Base-by-base conservation (phyloP, 1,140 invertebrate genomes). In the Zaprionus camerounensis region DNA sequence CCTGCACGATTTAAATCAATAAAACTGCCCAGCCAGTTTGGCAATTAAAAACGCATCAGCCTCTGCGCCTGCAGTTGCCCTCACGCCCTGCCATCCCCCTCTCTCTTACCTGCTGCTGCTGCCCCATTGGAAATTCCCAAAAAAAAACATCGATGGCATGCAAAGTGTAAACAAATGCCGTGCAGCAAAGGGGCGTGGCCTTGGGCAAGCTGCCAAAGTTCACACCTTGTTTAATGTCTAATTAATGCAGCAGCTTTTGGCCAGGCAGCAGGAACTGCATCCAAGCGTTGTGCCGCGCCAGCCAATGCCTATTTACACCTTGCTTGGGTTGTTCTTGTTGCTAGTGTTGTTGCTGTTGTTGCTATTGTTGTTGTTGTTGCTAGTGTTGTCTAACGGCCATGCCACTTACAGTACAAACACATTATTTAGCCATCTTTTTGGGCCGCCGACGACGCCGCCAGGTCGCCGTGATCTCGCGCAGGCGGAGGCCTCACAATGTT, bases 381-480 rank as follows among this genome's bases (percentile, higher is more conserved):
- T 61, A 82, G 71, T 85, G 77, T 86, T 81, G 82, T 71, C 66
- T 78, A 75, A 76, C 64, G 76, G 70, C 75, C 65, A 76, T 68
- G 82, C 86, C 85, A 90, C 85, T 90, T 90, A 80, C 84, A 82
- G 80, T 78, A 78, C 85, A 90, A 83, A 90, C 81, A 90, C 85
- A 90, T 90, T 90, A 90, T 90, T 90, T 90, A 90, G 85, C 85
- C 85, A 90, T 90, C 85, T 90, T 90, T 90, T 90, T 82, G 81
- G 85, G 74, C 78, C 81, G 81, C 67, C 78, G 82, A 63, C 71
- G 78, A n/a, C 58, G 81, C 12, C 55, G 55, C 71, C 49, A 44
- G 51, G 11, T 13, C 55, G 44, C 17, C 28, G 69, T 6, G 9
- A 31, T 9, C 28, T 31, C 34, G 57, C 58, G n/a, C 41, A 17